These are phyloP conservation scores for Urocynchramus pylzowi DNA, from an alignment of 2,113 vertebrate species.

Conservation along the genomic window DNA sequence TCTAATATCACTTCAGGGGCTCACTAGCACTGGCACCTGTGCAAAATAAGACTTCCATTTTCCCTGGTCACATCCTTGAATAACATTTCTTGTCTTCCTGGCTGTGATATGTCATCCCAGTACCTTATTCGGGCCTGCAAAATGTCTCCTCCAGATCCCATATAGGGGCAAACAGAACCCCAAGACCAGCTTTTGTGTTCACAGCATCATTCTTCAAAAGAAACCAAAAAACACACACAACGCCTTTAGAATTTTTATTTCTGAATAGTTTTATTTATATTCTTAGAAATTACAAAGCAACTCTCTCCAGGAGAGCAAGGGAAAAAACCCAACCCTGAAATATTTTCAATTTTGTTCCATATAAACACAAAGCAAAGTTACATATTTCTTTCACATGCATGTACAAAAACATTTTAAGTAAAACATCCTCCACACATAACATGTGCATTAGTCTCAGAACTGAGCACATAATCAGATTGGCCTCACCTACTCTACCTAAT, in stretches of 20 bases:
- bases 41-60: background rate
- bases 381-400: background rate
- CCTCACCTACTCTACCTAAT: background rate
- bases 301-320: constrained; percentile 24
- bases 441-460: background rate
- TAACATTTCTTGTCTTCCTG: background rate
- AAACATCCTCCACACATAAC: background rate
- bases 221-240: background rate
- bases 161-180: background rate
- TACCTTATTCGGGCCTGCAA: background rate
- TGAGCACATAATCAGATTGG: constrained; percentile 5
- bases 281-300: constrained; percentile 7
- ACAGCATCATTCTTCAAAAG: background rate
- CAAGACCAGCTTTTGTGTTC: accelerated
- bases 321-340: background rate
- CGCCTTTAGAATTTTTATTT: background rate
- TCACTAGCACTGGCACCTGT: background rate
- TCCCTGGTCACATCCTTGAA: background rate
- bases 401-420: background rate
- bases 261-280: background rate
- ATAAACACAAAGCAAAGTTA: background rate
- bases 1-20: background rate
- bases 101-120: background rate
- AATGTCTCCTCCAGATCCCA: background rate
- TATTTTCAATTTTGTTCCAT: background rate